Evolutionary conservation across 2,888 invertebrate genomes (phyloP).

Genomic region (Heteromyza rotundicornis): DNA sequence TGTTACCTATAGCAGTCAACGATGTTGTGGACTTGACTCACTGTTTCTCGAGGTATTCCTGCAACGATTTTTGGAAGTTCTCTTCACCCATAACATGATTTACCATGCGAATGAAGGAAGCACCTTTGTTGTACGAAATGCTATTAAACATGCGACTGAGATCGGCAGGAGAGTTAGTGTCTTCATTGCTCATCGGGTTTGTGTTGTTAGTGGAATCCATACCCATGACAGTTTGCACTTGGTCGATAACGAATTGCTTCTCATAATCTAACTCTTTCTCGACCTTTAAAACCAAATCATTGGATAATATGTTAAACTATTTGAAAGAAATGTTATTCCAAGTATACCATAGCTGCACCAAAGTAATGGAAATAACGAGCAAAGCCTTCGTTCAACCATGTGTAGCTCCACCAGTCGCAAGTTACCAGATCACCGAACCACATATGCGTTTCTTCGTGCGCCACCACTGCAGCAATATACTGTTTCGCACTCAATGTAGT

Average conservation of each 20-base stretch:
- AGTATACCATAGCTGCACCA: constrained; percentile 60
- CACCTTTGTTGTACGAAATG: constrained; percentile 75
- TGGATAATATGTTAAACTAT: too few relatives aligned
- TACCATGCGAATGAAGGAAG: constrained; percentile 73
- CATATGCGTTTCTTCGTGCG: constrained; percentile 68
- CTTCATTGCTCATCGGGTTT: constrained; percentile 67
- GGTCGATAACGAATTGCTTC: constrained; percentile 74
- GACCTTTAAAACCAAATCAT: constrained; percentile 60
- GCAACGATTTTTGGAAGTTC: constrained; percentile 66
- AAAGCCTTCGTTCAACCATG: constrained; percentile 72
- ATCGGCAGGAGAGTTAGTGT: constrained; percentile 67
- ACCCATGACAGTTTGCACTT: constrained; percentile 70
- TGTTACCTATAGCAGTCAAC: background rate
- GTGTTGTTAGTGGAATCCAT: constrained; percentile 67
- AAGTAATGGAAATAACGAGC: constrained; percentile 77
- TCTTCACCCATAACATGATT: constrained; percentile 67
- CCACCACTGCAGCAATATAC: constrained; percentile 67
- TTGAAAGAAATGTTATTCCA: background rate
- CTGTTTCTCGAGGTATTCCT: constrained; percentile 64
- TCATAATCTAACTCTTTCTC: constrained; percentile 70
- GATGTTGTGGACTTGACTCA: too few relatives aligned
- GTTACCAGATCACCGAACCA: constrained; percentile 72
- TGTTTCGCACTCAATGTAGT: constrained; percentile 69
- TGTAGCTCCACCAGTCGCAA: constrained; percentile 66
- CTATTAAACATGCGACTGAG: constrained; percentile 70